phyloP scores from a whole-genome alignment of 2,113 vertebrate genomes.

The Kryptolebias marmoratus region DNA sequence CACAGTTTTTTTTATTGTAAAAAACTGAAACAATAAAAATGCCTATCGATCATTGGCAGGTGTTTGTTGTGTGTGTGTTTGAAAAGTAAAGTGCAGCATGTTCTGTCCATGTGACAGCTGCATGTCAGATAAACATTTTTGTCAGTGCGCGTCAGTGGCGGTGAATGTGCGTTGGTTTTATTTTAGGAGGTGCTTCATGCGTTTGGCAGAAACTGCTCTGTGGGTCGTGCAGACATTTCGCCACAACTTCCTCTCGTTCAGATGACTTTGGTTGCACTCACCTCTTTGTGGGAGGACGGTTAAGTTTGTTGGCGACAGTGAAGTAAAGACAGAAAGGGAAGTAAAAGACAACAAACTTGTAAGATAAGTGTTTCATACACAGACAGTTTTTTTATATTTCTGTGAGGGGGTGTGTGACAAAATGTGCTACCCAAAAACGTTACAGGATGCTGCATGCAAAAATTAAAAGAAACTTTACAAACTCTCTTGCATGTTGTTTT shows the following conservation, averaged over 20 bases:
- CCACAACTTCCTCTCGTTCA: constrained; percentile 58
- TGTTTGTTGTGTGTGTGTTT: constrained; percentile 10
- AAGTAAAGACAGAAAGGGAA: not conserved
- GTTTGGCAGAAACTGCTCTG: not conserved
- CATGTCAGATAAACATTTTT: constrained; percentile 24
- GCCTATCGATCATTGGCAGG: not conserved
- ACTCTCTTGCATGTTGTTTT: too few relatives aligned
- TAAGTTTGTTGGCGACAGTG: not conserved
- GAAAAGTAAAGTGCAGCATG: constrained; percentile 51
- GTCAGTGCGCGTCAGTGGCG: constrained; percentile 11
- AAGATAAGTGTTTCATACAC: too few relatives aligned
- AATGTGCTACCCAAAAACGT: not conserved
- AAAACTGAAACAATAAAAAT: not conserved
- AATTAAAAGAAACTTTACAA: constrained; percentile 6
- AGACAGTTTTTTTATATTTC: too few relatives aligned
- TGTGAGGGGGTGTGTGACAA: too few relatives aligned
- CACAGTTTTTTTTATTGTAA: not conserved
- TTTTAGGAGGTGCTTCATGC: constrained; percentile 19
- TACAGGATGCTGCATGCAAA: not conserved
- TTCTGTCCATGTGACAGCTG: constrained; percentile 19
- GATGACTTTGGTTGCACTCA: constrained; percentile 1
- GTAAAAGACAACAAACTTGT: not conserved
- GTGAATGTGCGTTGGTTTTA: constrained; percentile 23
- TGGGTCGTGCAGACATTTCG: constrained; percentile 30
- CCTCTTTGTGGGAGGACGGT: constrained; percentile 30